Evolutionary conservation across 2,797 vertebrate species (phyloP), one percentile per base, ranked within the genome.

Genomic region (Alectoris magna): DNA sequence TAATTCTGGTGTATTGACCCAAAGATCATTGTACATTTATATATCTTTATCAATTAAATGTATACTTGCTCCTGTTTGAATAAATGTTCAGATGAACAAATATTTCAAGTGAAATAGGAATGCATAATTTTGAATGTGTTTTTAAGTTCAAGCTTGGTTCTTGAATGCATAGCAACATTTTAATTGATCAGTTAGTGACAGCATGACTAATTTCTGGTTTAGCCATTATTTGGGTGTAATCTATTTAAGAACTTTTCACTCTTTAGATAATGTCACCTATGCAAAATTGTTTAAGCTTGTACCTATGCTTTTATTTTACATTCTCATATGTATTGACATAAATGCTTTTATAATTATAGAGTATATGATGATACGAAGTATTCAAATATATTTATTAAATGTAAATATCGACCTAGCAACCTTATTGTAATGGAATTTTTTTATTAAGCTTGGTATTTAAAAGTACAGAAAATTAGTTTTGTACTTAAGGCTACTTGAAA

Each of bases 21-120:
- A 66, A 88, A 83, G 77, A 66, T 53, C 44, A 85, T 38, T 56
- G 68, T 73, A 84, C 4, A 18, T 69, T 82, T 69, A 34, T 75
- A 10, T 77, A n/a, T 39, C 38, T 55, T 82, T 72, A 74, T 44
- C 10, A 22, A 2, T 63, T 53, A 51, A 68, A 9, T 59, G n/a
- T 15, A 58, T 59, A 56, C 11, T 69, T 72, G 5, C 22, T 90
- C 59, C 51, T 76, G 4, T 88, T 93, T 75, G 23, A 88, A 91
- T 87, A 88, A 77, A 43, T 64, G 31, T 64, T 81, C 53, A 84
- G 11, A 76, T 55, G n/a, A 94, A 90, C 91, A 93, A 94, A 90
- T 77, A 88, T 78, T 89, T 23, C 66, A 67, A 77, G 27, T 51
- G 11, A 91, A 93, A 85, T 11, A 81, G 6, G 3, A 80, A 19